These are phyloP conservation scores for Mirza zaza DNA, from an alignment of 2,113 vertebrate genomes.

Conservation along the genomic window DNA sequence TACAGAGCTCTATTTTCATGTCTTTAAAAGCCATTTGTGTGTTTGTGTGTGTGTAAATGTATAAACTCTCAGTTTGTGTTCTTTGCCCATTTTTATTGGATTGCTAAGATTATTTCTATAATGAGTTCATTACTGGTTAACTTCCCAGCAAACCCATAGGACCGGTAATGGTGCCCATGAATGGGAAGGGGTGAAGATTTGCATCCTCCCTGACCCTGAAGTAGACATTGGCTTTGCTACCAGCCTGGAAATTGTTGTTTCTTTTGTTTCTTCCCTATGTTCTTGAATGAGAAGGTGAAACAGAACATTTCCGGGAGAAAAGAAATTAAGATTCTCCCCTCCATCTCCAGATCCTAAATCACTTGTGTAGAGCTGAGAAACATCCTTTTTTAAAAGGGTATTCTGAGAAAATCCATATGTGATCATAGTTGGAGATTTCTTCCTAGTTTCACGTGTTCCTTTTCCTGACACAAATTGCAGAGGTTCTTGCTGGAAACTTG, in stretches of 20 bases:
- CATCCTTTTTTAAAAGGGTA: neutral
- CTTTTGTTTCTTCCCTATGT: neutral
- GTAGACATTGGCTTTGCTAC: neutral
- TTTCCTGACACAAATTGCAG: neutral
- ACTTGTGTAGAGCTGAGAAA: neutral
- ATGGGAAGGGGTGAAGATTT: neutral
- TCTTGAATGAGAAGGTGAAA: neutral
- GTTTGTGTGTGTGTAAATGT: neutral
- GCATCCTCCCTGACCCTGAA: fast-evolving
- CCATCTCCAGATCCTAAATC: neutral
- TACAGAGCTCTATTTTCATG: neutral
- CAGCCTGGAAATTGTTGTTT: neutral
- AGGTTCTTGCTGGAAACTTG: neutral
- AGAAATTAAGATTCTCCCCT: neutral
- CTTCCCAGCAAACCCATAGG: neutral
- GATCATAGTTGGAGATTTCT: neutral
- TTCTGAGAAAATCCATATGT: neutral
- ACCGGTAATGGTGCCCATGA: neutral
- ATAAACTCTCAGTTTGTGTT: neutral
- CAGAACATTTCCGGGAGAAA: neutral
- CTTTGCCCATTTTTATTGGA: neutral
- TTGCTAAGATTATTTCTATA: neutral
- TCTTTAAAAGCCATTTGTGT: neutral
- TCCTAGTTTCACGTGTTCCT: neutral
- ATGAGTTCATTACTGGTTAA: neutral